Evolutionary conservation across 2,113 vertebrate species (phyloP).

Genomic region (Myodes glareolus): DNA sequence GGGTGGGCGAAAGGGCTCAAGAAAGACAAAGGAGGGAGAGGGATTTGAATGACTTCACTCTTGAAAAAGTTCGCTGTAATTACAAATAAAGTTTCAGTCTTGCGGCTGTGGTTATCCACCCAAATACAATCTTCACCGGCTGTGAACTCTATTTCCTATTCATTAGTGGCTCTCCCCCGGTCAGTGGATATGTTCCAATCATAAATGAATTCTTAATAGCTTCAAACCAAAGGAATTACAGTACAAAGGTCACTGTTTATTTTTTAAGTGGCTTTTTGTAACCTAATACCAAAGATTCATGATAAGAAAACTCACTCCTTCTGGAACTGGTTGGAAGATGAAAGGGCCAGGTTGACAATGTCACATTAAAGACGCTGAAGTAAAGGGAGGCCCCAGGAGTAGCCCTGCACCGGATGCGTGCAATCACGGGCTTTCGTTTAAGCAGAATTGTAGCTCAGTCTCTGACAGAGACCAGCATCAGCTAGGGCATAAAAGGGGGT

Average conservation of each 20-base stretch:
- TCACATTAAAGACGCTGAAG: slow-evolving; percentile 24
- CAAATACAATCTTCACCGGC: slow-evolving; percentile 72
- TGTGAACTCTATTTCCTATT: slow-evolving; percentile 58
- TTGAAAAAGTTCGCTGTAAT: slow-evolving; percentile 63
- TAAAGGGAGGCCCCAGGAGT: neutral
- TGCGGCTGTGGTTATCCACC: slow-evolving; percentile 57
- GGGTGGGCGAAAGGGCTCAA: neutral
- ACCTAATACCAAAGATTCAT: slow-evolving; percentile 59
- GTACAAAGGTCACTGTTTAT: slow-evolving; percentile 74
- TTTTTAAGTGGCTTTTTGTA: slow-evolving; percentile 72
- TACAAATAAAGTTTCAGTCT: slow-evolving; percentile 61
- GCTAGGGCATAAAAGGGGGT: neutral
- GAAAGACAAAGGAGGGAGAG: neutral
- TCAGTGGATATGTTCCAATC: slow-evolving; percentile 22
- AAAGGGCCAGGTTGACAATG: slow-evolving; percentile 49
- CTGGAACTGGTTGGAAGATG: slow-evolving; percentile 46
- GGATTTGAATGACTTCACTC: slow-evolving; percentile 54
- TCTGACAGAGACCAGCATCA: neutral
- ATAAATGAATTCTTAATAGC: slow-evolving; percentile 74
- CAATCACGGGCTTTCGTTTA: slow-evolving; percentile 41
- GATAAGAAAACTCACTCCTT: slow-evolving; percentile 53
- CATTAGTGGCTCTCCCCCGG: slow-evolving; percentile 66
- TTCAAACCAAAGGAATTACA: slow-evolving; percentile 57
- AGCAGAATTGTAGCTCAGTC: neutral
- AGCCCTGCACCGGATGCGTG: neutral